These are phyloP conservation scores for Carassius gibelio DNA, from an alignment of 2,113 vertebrate genomes.

Conservation along the genomic window DNA sequence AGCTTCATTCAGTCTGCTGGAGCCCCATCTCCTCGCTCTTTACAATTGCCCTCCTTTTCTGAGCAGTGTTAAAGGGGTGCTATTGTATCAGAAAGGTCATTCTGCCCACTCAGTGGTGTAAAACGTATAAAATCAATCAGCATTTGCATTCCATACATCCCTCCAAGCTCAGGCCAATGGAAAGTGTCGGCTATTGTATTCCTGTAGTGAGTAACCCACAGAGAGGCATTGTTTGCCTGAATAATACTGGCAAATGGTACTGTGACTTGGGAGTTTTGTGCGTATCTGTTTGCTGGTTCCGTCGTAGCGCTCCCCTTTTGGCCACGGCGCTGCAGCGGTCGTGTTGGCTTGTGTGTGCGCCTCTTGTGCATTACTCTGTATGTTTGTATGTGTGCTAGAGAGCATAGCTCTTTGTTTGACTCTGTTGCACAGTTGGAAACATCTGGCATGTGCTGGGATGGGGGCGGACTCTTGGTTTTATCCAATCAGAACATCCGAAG, in stretches of 20 bases:
- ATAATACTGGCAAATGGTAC: conserved; percentile 75
- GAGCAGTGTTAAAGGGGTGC: conserved; percentile 23
- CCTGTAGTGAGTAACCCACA: conserved; percentile 69
- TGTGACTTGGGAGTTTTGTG: conserved; percentile 55
- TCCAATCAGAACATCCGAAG: conserved; percentile 57
- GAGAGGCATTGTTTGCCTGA: conserved; percentile 71
- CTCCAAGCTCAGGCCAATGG: conserved; percentile 45
- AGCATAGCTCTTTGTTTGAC: conserved; percentile 58
- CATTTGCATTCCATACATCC: conserved; percentile 66
- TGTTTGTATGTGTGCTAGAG: conserved; percentile 32
- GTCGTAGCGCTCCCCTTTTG: conserved; percentile 2
- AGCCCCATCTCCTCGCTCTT: conserved; percentile 27
- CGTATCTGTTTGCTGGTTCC: conserved; percentile 32
- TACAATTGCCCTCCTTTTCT: conserved; percentile 37
- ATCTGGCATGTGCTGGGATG: conserved; percentile 65
- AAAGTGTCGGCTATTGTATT: conserved; percentile 63
- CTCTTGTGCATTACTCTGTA: conserved; percentile 25
- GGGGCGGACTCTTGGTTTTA: conserved; percentile 43
- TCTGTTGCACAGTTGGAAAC: conserved; percentile 71
- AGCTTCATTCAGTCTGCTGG: conserved; percentile 38
- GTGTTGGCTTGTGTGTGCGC: conserved; percentile 2
- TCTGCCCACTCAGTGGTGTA: conserved; percentile 48
- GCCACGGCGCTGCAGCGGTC: conserved; percentile 7
- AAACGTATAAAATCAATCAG: conserved; percentile 68
- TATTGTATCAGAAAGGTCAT: conserved; percentile 52